phyloP scores from a whole-genome alignment of 2,888 invertebrate genomes.

The Pantelozetes paolii region DNA sequence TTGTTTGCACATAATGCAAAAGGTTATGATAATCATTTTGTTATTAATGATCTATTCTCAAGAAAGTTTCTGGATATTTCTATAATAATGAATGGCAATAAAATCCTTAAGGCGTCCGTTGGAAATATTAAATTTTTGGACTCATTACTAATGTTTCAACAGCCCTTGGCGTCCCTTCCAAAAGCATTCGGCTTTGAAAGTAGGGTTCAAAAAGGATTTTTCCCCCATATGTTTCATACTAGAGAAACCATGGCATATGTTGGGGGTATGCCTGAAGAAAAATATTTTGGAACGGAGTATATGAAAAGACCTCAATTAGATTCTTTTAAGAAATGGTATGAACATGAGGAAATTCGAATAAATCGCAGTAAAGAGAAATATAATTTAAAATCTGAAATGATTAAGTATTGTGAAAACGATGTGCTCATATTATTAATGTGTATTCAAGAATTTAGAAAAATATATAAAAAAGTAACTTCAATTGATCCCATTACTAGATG shows the following conservation, averaged over 20 bases:
- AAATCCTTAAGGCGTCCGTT: slow-evolving; percentile 10
- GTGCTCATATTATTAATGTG: slow-evolving; percentile 26
- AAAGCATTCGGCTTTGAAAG: slow-evolving; percentile 38
- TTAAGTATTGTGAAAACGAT: slow-evolving; percentile 41
- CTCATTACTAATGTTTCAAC: slow-evolving; percentile 37
- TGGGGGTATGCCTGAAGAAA: background rate
- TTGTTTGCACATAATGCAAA: slow-evolving; percentile 36
- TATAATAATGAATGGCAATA: slow-evolving; percentile 32
- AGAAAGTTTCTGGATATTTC: background rate
- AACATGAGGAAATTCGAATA: background rate
- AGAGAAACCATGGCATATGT: background rate
- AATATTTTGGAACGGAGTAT: background rate
- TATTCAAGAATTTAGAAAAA: slow-evolving; percentile 12
- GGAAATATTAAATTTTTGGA: slow-evolving; percentile 36
- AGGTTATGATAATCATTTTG: slow-evolving; percentile 41
- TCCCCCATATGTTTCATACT: slow-evolving; percentile 19
- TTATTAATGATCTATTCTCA: slow-evolving; percentile 35
- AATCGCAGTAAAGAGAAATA: background rate
- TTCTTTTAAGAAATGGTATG: slow-evolving; percentile 23
- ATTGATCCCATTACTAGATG: slow-evolving; percentile 39
- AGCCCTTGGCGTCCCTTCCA: slow-evolving; percentile 13
- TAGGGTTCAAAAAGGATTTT: slow-evolving; percentile 25
- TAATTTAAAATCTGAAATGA: slow-evolving; percentile 16
- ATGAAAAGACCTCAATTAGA: slow-evolving; percentile 3
- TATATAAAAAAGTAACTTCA: background rate